Conservation (phyloP, 37 sponge, comb jelly and placozoan species). For the Diacarnus erythraeanus region DNA sequence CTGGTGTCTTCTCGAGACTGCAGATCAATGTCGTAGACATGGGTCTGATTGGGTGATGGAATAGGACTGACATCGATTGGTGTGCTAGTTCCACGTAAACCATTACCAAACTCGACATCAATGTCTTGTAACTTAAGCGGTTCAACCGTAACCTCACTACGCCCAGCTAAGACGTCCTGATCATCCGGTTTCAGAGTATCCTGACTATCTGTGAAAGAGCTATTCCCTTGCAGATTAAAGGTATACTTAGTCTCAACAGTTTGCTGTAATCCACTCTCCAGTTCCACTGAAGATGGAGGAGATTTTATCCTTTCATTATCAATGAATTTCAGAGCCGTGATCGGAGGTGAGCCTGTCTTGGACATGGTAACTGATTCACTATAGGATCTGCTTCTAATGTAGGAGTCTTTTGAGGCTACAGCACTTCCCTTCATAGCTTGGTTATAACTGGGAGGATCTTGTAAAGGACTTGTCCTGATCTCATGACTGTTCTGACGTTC, state of each 20-base stretch:
- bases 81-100: conserved; percentile 13
- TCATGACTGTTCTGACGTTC: background rate
- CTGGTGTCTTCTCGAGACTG: background rate
- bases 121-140: background rate
- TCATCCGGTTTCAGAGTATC: background rate
- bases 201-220: background rate
- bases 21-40: background rate
- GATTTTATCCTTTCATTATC: too few species aligned
- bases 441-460: conserved; percentile 8
- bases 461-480: background rate
- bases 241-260: too few species aligned
- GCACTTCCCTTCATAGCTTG: background rate
- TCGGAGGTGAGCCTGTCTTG: background rate
- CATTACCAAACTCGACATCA: conserved; percentile 5
- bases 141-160: background rate
- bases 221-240: too few species aligned
- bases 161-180: background rate
- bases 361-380: background rate
- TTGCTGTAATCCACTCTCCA: too few species aligned
- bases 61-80: conserved; percentile 1
- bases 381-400: background rate
- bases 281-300: too few species aligned
- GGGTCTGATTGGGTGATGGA: background rate
- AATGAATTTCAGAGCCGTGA: too few species aligned
- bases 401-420: background rate